Evolutionary conservation across 2,113 vertebrate species (phyloP).

Genomic region (Drymodes brunneopygia): DNA sequence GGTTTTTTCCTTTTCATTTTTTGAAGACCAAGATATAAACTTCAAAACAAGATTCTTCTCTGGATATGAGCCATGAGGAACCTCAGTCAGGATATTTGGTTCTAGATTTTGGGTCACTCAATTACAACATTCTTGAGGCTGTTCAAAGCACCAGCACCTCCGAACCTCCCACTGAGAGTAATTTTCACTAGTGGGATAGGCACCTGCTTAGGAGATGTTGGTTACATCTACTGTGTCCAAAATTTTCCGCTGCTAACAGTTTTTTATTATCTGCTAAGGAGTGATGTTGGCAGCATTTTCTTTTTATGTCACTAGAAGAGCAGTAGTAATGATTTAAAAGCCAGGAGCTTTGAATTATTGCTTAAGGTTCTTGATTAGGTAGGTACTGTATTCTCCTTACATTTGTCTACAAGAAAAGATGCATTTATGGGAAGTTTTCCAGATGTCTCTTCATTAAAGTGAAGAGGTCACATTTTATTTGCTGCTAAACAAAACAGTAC

Average conservation of each 20-base stretch:
- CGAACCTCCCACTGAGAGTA: neutral
- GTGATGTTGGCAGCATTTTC: slow-evolving; percentile 3
- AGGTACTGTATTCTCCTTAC: slow-evolving; percentile 13
- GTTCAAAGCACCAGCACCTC: neutral
- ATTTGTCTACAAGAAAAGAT: slow-evolving; percentile 28
- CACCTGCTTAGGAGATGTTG: neutral
- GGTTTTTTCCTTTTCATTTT: neutral
- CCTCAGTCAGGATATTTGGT: neutral
- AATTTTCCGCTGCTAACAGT: slow-evolving; percentile 25
- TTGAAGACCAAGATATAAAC: neutral
- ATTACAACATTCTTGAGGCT: neutral
- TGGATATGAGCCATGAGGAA: neutral
- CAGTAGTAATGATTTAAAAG: slow-evolving; percentile 60
- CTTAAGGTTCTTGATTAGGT: slow-evolving; percentile 55
- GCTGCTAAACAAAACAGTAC: slow-evolving; percentile 52
- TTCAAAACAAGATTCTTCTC: neutral
- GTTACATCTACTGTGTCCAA: neutral
- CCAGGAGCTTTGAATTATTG: slow-evolving; percentile 37
- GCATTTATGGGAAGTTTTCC: slow-evolving; percentile 50
- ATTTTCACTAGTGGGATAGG: neutral
- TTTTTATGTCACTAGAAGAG: slow-evolving; percentile 14
- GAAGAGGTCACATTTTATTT: slow-evolving; percentile 47
- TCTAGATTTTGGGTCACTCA: neutral
- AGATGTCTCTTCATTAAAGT: slow-evolving; percentile 58
- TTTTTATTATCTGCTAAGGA: slow-evolving; percentile 38